Evolutionary conservation across 2,888 invertebrate genomes (phyloP), one percentile per base, ranked within the genome.

Genomic region (Andrena trimmerana): DNA sequence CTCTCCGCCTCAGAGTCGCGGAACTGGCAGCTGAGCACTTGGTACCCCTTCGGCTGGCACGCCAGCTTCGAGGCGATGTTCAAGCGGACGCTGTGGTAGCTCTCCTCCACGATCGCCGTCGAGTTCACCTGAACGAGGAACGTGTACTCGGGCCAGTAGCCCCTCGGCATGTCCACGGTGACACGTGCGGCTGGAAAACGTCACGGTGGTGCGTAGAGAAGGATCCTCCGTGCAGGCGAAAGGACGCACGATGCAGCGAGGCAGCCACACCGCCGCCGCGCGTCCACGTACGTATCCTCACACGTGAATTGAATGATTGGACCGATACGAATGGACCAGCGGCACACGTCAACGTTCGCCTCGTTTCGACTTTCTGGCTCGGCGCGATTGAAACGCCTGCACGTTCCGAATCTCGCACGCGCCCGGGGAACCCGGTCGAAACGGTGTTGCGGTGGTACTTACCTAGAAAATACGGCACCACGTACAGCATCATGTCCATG

Each of bases 71-170:
- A 91, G 16, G 83, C 85, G 48, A 92, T 69, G 24, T 88, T 76
- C 60, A 88, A 2, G 0, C 80, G 50, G 4, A 85, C 54, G 50
- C 85, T 88, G 7, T 52, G 48, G 20, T 72, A 78, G 6, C 59
- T 20, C 5, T 71, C 77, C 85, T 83, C 92, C 33, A 54, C 89
- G 74, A 70, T 90, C 86, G 84, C 92, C 84, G 85, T 92, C 82
- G 69, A 92, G 88, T 80, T 92, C 88, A 69, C 90, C 54, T 85
- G 80, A 16, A 93, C 85, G 13, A 90, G 84, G 72, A 91, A 93
- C n/a, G 82, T 83, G 85, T 91, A 92, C 65, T 89, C 87, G 33
- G 88, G 86, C n/a, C 91, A 91, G 52, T 86, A 54, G 48, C 86
- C 86, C 92, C 92, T 93, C 10, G 86, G 86, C 31, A 73, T 4